Base-by-base conservation (phyloP, 1,140 invertebrate species). In the Lysiphlebus fabarum region DNA sequence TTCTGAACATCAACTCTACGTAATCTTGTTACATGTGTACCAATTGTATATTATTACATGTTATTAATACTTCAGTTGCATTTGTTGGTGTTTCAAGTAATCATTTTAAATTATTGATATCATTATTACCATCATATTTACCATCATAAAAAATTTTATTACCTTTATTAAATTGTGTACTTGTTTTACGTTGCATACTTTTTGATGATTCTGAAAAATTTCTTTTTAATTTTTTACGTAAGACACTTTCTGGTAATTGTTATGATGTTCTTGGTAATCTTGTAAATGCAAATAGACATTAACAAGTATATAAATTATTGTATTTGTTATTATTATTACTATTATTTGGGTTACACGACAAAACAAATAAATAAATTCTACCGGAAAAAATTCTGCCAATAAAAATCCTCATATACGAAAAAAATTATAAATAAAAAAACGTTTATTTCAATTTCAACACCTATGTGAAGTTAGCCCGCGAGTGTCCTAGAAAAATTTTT, bases 201-300 rank as follows among this genome's bases (percentile, higher is more conserved):
- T 75, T 77, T 1, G 75, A 75, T 5, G 74, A 75, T 53, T 77
- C 73, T 0, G 75, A 73, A 33, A 77, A 77, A 45, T 77, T 77
- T 53, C 73, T 67, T 47, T 77, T 73, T 14, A 77, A 67, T 14
- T 75, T 77, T 59, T 77, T 77, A 9, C 73, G 62, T 17, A 77
- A 41, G 0, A 77, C 70, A 9, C 66, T 69, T 42, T 75, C 75
- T 1, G 73, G 70, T 5, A 77, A 61, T 53, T 77, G 71, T 3
- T 73, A 70, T 0, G 73, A 77, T 10, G 73, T 75, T 11, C 73
- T 75, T 7, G 73, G 73, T 0, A 75, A 63, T 34, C 67, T 66
- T 0, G 70, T 70, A 45, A 75, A 76, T 54, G 67, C 69, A 34
- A 69, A 71, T 3, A 70, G 69, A 49, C 73, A 75, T 40, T 74